A percentile compares a stretch with the other conserved stretches of the same genome.
Conservation (phyloP, 2,888 invertebrate species). For the Deilephila elpenor region DNA sequence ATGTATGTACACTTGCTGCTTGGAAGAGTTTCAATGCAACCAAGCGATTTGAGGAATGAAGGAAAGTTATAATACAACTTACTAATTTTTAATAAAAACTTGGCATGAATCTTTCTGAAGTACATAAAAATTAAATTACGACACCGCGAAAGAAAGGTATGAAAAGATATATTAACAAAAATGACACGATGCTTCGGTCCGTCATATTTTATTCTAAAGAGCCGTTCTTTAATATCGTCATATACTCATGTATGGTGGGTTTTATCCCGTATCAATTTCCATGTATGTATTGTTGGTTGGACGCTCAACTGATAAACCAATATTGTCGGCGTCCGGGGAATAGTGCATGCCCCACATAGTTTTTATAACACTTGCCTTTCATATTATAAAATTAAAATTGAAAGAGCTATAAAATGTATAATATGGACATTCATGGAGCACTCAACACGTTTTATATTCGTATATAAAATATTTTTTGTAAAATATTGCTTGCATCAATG, state of each 20-base stretch:
- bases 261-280: slow-evolving; percentile 9
- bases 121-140: no score
- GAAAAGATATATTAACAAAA: no score
- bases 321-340: slow-evolving; percentile 13
- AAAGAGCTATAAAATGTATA: background rate
- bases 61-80: background rate
- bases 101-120: no score
- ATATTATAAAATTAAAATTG: background rate
- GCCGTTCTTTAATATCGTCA: background rate
- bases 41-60: background rate
- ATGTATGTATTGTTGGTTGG: slow-evolving; percentile 11
- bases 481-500: background rate
- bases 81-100: background rate
- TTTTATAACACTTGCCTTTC: background rate
- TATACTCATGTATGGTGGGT: background rate
- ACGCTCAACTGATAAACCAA: slow-evolving; percentile 18
- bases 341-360: background rate
- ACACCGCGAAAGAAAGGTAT: no score
- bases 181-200: no score
- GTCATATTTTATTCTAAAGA: background rate
- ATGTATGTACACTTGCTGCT: background rate
- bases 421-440: no score
- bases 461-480: no score
- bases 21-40: background rate
- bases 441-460: no score